A percentile compares a stretch with the other conserved stretches of the same genome.
phyloP scores from a whole-genome alignment of 1,140 invertebrate species.

The Drosophila virilis region DNA sequence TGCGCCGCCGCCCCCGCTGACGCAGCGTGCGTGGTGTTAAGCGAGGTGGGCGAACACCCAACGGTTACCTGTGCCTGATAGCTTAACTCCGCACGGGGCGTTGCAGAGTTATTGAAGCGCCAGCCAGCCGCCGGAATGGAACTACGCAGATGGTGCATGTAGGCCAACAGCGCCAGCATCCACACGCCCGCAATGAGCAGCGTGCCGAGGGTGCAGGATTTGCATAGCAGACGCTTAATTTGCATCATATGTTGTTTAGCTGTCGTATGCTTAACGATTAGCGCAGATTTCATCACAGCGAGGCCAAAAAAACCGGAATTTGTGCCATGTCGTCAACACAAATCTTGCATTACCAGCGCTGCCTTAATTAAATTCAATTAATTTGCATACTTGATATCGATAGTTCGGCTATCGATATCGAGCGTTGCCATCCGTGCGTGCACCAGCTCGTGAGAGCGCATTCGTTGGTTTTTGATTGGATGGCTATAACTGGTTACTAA shows the following conservation, averaged over 20 bases:
- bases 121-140: constrained; percentile 63
- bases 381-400: constrained; percentile 43
- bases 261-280: constrained; percentile 14
- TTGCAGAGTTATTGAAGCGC: constrained; percentile 31
- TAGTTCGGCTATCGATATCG: constrained; percentile 22
- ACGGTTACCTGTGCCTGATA: constrained; percentile 48
- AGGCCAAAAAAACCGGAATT: constrained; percentile 50
- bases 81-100: constrained; percentile 48
- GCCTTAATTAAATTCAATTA: constrained; percentile 49
- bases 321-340: constrained; percentile 40
- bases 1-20: neutral
- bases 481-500: neutral
- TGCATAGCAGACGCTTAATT: constrained; percentile 72
- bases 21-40: neutral
- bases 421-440: constrained; percentile 13
- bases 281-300: constrained; percentile 53
- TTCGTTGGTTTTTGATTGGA: constrained; percentile 9
- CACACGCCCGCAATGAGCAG: constrained; percentile 56
- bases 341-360: constrained; percentile 13
- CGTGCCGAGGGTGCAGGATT: constrained; percentile 64
- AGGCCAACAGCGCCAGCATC: constrained; percentile 55
- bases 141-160: constrained; percentile 49
- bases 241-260: constrained; percentile 65
- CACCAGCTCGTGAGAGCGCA: neutral
- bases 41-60: constrained; percentile 43